Evolutionary conservation across 2,888 invertebrate genomes (phyloP), one percentile per base, ranked within the genome.

Genomic region (Nemotelus nigrinus): DNA sequence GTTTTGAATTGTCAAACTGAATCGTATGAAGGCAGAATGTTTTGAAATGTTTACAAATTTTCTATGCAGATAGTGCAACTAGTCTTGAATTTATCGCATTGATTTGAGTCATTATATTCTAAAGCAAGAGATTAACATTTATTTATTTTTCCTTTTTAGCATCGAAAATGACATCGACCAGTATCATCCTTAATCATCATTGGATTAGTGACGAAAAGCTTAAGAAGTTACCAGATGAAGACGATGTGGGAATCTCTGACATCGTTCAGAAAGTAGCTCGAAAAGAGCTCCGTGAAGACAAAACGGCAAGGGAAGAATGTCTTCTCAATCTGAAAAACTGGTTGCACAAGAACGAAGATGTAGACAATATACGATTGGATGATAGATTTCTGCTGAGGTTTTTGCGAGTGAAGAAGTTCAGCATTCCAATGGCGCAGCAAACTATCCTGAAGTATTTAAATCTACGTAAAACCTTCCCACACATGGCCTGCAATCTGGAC

Each of bases 361-460:
- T 94, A 79, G 89, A 88, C 83, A 91, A 93, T 84, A 90, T 93
- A 77, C 88, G 93, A 79, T 89, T 89, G 84, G 94, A 94, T 85
- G 92, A 93, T 79, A 89, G 88, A 65, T 95, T 95, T 85, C 88
- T 94, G 76, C 87, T 95, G 81, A 89, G 94, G 71, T 95, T 94
- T 84, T 88, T 95, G 78, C 90, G 94, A 2, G 91, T 92, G 79
- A 93, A 93, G 84, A 95, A 94, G 85, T 95, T 91, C 88, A 93
- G 93, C 83, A 89, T 95, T 50, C 92, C 92, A 2, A 92, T 93
- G 91, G 93, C 94, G 0, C 92, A 94, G 84, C 93, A 93, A 83
- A 91, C 91, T 65, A 84, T 95, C 57, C 88, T 95, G 41, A 94
- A 95, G 84, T 95, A 94, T 85, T 87, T 95, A 79, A 93, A 92